Percentiles rank a stretch among this genome's conserved stretches.
phyloP scores from a whole-genome alignment of 2,888 invertebrate species.

The Acrocera orbiculus region DNA sequence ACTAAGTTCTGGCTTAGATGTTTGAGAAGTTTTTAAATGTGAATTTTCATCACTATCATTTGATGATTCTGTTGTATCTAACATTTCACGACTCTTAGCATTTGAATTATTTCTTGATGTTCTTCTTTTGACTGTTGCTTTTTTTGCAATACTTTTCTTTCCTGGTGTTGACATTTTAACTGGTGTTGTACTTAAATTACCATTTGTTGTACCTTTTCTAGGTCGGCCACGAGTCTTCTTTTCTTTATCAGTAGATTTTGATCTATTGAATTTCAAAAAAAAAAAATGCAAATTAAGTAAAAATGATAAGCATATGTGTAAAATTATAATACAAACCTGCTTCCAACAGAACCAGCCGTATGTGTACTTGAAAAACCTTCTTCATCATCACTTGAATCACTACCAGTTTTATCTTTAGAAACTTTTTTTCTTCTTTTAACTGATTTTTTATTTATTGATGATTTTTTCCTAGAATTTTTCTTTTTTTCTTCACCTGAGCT shows the following conservation, averaged over 20 bases:
- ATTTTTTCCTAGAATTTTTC: constrained; percentile 16
- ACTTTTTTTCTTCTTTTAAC: constrained; percentile 14
- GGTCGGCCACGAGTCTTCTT: constrained; percentile 21
- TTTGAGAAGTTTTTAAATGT: too few species aligned
- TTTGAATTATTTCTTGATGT: constrained; percentile 18
- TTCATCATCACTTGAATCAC: constrained; percentile 24
- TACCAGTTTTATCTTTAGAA: constrained; percentile 12
- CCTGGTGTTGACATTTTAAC: constrained; percentile 18
- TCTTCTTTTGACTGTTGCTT: constrained; percentile 16
- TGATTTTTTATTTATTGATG: constrained; percentile 12
- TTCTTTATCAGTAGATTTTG: constrained; percentile 11
- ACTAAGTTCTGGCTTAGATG: too few species aligned
- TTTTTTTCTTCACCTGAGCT: constrained; percentile 19
- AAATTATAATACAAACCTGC: constrained; percentile 11
- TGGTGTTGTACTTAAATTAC: constrained; percentile 9
- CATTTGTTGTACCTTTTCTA: constrained; percentile 18
- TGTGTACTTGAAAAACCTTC: constrained; percentile 13
- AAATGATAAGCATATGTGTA: too few species aligned
- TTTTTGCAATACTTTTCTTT: too few species aligned
- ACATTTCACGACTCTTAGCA: constrained; percentile 18
- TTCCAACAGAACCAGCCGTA: constrained; percentile 11
- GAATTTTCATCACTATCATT: constrained; percentile 12
- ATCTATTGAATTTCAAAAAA: too few species aligned
- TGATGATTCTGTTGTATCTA: constrained; percentile 15
- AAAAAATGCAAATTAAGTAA: too few species aligned